A percentile compares a stretch with the other conserved stretches of the same genome.
Conservation (phyloP, 1,140 invertebrate genomes). For the Sipha flava region DNA sequence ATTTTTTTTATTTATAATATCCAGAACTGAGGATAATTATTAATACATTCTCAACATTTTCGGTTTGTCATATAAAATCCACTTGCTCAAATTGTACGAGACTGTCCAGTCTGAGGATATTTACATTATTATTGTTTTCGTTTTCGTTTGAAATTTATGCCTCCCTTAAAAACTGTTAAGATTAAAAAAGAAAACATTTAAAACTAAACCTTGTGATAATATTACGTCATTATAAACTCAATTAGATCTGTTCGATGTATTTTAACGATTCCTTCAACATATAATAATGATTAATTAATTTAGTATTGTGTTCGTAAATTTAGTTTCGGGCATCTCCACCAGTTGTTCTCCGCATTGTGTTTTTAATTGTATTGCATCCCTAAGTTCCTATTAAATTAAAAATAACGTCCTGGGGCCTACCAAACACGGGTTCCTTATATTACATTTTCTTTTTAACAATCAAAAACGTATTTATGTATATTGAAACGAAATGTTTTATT, state of each 20-base stretch:
- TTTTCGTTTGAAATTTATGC: not conserved
- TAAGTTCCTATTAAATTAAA: conserved; percentile 30
- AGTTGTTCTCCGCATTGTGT: conserved; percentile 26
- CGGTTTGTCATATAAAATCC: conserved; percentile 16
- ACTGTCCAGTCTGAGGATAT: conserved; percentile 27
- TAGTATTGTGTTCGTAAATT: conserved; percentile 25
- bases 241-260: not conserved
- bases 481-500: not conserved
- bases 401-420: not conserved
- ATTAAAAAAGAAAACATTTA: not conserved
- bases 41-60: conserved; percentile 18
- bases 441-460: conserved; percentile 10
- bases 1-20: not conserved
- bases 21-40: conserved; percentile 13
- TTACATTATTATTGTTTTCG: not conserved
- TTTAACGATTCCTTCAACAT: not conserved
- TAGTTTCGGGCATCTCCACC: conserved; percentile 15
- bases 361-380: conserved; percentile 15
- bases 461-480: conserved; percentile 13
- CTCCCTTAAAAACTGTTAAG: not conserved
- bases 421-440: not conserved
- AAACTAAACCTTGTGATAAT: conserved; percentile 17
- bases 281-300: not conserved
- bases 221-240: conserved; percentile 7
- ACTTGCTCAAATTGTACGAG: conserved; percentile 30